Evolutionary conservation across 2,113 vertebrate species (phyloP).

Genomic region (Alouatta palliata): DNA sequence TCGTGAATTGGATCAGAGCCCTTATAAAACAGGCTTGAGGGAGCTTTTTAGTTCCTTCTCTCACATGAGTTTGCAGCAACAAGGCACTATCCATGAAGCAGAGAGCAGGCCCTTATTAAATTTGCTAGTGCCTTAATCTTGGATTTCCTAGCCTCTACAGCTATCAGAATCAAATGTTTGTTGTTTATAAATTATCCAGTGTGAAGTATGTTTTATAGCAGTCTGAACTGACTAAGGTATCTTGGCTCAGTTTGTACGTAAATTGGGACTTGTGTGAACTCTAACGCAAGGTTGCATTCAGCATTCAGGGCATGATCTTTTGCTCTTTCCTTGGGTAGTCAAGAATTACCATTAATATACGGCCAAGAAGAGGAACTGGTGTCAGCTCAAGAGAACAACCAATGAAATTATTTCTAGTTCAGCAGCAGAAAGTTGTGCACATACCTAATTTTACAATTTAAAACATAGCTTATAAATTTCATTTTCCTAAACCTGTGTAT

Average conservation of each 20-base stretch:
- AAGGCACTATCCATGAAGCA: neutral
- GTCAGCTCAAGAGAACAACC: neutral
- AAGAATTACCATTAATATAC: neutral
- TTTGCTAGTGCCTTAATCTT: neutral
- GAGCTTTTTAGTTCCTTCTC: neutral
- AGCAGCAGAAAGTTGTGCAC: neutral
- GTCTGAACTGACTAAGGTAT: neutral
- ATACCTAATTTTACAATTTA: neutral
- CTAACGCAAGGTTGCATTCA: neutral
- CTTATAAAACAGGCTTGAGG: neutral
- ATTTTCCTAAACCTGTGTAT: neutral
- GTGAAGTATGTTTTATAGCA: neutral
- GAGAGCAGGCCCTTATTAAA: neutral
- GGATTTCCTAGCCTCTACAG: neutral
- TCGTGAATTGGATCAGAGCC: neutral
- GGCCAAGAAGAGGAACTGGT: neutral
- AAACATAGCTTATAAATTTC: neutral
- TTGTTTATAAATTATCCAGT: neutral
- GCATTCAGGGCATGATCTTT: neutral
- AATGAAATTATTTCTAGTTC: neutral
- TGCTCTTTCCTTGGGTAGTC: neutral
- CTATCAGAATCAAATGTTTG: neutral
- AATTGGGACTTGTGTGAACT: neutral
- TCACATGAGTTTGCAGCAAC: neutral
- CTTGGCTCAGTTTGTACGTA: neutral